Base-by-base conservation (phyloP, 2,113 vertebrate species). In the Melanerpes formicivorus region DNA sequence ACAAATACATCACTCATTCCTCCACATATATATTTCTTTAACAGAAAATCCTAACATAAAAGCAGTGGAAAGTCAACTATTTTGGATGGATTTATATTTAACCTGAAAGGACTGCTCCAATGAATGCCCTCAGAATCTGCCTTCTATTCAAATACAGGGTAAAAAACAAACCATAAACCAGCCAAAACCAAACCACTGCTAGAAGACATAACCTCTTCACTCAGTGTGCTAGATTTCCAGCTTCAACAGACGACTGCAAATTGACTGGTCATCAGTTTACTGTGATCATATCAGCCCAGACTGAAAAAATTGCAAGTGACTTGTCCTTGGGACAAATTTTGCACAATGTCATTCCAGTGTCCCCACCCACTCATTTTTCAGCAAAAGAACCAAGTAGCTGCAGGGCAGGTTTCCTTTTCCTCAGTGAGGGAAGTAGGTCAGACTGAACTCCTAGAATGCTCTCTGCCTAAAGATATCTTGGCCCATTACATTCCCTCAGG, bases 291-390 rank as follows among this genome's bases (percentile, higher is more conserved):
- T 34, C 87, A 95, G 66, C 3, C 27, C 19, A 9, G 17, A 87
- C 25, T 88, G 88, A 74, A 93, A 87, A 76, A 74, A 86, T 37
- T 60, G 55, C 67, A 59, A 93, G 81, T 70, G 91, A 92, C 55
- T 65, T 80, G 52, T 55, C 93, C 54, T 66, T 87, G 93, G 93
- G 90, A 88, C 84, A 92, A 88, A 90, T 94, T 79, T 55, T 79
- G 78, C 78, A 73, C 73, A 21, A 60, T 40, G 93, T 90, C 82
- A 90, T 70, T 70, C 37, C 63, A 32, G 48, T 18, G 55, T n/a
- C 29, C 78, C 42, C 52, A 52, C 60, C 40, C 80, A 44, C 37
- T 48, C 18, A 21, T 73, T 86, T 30, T 50, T 71, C 91, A 91
- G 79, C n/a, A 48, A 37, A 26, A 48, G 66, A 84, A 30, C 26